Conservation (phyloP, 2,113 vertebrate genomes). For the Tricholaema leucomelas region DNA sequence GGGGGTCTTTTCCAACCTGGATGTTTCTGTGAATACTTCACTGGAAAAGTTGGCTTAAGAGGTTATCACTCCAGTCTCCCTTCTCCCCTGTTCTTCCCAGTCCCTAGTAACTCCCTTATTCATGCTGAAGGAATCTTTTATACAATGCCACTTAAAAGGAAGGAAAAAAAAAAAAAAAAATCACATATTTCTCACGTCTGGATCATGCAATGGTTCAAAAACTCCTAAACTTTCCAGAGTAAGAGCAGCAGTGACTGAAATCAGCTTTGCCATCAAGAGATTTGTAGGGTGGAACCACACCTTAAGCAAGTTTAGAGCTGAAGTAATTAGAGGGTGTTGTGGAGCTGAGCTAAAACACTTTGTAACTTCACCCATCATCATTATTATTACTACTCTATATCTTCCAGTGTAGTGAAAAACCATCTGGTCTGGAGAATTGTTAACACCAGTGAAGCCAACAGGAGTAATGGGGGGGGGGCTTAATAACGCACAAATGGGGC, state of each 20-base stretch:
- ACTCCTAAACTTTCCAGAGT: neutral
- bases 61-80: neutral
- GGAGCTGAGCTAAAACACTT: slow-evolving; percentile 36
- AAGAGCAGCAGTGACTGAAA: neutral
- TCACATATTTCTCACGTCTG: neutral
- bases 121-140: neutral
- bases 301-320: slow-evolving; percentile 46
- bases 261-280: neutral
- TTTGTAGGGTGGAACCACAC: slow-evolving; percentile 3
- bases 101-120: neutral
- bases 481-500: neutral
- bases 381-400: slow-evolving; percentile 8
- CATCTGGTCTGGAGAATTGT: slow-evolving; percentile 2
- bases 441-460: neutral
- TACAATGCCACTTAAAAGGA: neutral
- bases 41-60: neutral
- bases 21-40: neutral
- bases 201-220: neutral
- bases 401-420: slow-evolving; percentile 13
- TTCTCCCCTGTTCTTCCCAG: neutral
- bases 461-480: neutral
- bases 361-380: slow-evolving; percentile 30
- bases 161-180: neutral
- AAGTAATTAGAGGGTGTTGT: slow-evolving; percentile 48
- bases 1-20: no score